Evolutionary conservation across 2,797 vertebrate genomes (phyloP).

Genomic region (Eutrigla gurnardus): DNA sequence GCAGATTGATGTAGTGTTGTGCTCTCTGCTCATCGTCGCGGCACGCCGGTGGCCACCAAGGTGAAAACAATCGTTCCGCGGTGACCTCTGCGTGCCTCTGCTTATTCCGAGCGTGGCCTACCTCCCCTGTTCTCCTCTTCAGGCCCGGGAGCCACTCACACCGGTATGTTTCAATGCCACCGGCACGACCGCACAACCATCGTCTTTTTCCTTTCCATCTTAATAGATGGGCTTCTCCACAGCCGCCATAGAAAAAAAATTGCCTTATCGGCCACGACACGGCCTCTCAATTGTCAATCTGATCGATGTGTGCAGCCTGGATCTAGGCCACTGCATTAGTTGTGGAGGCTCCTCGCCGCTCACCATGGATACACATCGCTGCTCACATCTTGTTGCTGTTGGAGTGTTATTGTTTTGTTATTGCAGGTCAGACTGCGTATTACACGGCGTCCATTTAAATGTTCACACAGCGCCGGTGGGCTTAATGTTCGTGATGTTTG

Average conservation of each 20-base stretch:
- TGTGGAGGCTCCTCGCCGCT: slow-evolving; percentile 51
- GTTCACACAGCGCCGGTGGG: slow-evolving; percentile 21
- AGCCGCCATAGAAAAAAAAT: slow-evolving; percentile 18
- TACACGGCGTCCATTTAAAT: slow-evolving; percentile 55
- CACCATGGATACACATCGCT: slow-evolving; percentile 57
- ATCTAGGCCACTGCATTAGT: slow-evolving; percentile 73
- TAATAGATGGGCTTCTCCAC: slow-evolving; percentile 55
- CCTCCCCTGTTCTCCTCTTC: slow-evolving; percentile 18
- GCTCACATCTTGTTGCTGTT: slow-evolving; percentile 60
- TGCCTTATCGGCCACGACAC: slow-evolving; percentile 55
- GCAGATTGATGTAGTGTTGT: slow-evolving; percentile 23
- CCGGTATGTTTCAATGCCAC: slow-evolving; percentile 29
- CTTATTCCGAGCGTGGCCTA: slow-evolving; percentile 47
- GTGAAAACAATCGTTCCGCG: slow-evolving; percentile 52
- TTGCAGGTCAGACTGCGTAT: slow-evolving; percentile 40
- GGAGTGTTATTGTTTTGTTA: slow-evolving; percentile 70
- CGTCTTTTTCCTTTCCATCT: slow-evolving; percentile 52
- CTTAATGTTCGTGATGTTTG: slow-evolving; percentile 40
- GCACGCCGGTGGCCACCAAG: slow-evolving; percentile 42
- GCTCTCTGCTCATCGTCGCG: slow-evolving; percentile 27
- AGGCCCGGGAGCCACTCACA: slow-evolving; percentile 11
- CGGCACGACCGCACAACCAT: slow-evolving; percentile 22
- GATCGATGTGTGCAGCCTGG: slow-evolving; percentile 71
- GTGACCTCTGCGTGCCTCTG: slow-evolving; percentile 64
- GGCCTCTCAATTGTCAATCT: slow-evolving; percentile 72